Evolutionary conservation across 2,888 invertebrate genomes (phyloP).

Genomic region (Podotricha telesiphe): DNA sequence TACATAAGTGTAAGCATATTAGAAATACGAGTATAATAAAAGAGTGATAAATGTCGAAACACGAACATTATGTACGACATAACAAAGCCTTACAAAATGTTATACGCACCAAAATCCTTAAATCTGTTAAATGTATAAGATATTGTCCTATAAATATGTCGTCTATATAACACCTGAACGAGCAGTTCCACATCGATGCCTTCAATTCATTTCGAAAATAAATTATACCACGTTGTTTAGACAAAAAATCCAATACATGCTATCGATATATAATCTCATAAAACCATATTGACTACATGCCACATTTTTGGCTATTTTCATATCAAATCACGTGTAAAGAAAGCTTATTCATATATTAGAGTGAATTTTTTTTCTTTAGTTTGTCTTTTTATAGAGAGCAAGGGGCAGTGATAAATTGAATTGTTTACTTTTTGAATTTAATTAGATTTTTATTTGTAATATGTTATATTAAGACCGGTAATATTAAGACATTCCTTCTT

Average conservation of each 20-base stretch:
- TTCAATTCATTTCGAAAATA: slow-evolving; percentile 32
- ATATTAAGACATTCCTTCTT: no score
- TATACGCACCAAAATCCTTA: slow-evolving; percentile 21
- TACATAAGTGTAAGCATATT: no score
- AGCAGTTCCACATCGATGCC: slow-evolving; percentile 22
- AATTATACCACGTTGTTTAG: slow-evolving; percentile 29
- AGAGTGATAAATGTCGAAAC: neutral
- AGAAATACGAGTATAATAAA: neutral
- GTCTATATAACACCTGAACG: slow-evolving; percentile 34
- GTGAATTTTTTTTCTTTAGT: neutral
- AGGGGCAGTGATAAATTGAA: neutral
- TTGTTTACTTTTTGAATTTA: neutral
- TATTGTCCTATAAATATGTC: slow-evolving; percentile 33
- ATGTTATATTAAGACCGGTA: no score
- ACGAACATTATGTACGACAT: neutral
- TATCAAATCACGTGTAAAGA: neutral
- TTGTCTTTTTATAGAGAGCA: neutral
- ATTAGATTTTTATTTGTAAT: no score
- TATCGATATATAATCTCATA: slow-evolving; percentile 32
- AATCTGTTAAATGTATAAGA: slow-evolving; percentile 11
- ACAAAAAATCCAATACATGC: slow-evolving; percentile 33
- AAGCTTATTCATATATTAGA: neutral
- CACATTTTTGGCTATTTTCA: slow-evolving; percentile 15
- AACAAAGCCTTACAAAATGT: neutral
- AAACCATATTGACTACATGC: slow-evolving; percentile 15